phyloP scores from a whole-genome alignment of 2,888 invertebrate species.

The Agrochola litura region DNA sequence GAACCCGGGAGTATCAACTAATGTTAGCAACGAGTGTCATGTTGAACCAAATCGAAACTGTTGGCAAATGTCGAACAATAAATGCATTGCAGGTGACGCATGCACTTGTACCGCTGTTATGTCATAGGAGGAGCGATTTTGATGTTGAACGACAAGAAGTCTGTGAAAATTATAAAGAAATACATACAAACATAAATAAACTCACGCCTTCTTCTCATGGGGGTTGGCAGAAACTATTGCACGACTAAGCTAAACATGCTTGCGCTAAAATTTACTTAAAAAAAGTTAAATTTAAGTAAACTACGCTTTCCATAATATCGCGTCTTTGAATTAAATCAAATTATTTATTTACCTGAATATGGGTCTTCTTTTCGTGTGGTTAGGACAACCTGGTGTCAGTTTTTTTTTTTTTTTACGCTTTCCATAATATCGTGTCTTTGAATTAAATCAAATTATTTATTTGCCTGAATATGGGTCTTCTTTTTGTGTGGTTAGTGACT shows the following conservation, averaged over 20 bases:
- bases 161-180: neutral
- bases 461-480: neutral
- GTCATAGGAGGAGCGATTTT: constrained; percentile 35
- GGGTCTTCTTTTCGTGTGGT: too few species aligned
- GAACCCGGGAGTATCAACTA: constrained; percentile 42
- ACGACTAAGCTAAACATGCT: too few species aligned
- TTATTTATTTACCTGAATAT: neutral
- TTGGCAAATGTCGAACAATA: constrained; percentile 69
- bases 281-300: too few species aligned
- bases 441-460: neutral
- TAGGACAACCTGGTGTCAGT: too few species aligned
- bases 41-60: constrained; percentile 61
- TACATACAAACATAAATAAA: too few species aligned
- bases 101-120: constrained; percentile 16
- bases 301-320: neutral
- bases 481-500: too few species aligned
- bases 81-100: constrained; percentile 64
- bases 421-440: neutral
- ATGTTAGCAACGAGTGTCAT: constrained; percentile 57
- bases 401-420: neutral
- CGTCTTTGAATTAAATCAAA: neutral
- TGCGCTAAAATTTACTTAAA: too few species aligned
- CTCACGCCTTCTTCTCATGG: too few species aligned
- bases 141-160: too few species aligned
- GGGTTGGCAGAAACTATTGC: too few species aligned